Conservation (phyloP, 1,140 invertebrate species). For the Trichonephila clavipes region DNA sequence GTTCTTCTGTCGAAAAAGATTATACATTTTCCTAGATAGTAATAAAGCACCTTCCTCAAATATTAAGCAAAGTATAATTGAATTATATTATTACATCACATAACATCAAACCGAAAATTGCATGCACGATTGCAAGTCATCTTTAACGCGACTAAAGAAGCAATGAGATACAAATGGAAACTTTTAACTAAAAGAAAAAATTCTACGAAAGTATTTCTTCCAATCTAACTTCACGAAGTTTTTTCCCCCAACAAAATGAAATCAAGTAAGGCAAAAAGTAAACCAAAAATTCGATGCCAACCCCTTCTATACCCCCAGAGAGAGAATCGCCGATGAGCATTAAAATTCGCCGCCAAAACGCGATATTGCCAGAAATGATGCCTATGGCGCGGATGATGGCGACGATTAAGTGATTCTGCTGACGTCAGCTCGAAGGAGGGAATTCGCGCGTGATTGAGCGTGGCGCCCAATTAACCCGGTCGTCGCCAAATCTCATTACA, state of each 20-base stretch:
- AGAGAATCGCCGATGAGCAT: background rate
- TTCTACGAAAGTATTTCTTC: too few species aligned
- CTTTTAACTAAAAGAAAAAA: too few species aligned
- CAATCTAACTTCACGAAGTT: background rate
- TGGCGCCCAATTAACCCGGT: conserved; percentile 70
- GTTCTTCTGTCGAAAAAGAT: too few species aligned
- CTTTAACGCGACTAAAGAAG: too few species aligned
- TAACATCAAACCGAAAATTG: too few species aligned
- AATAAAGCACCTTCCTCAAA: too few species aligned
- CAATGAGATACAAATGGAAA: too few species aligned
- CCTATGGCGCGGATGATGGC: conserved; percentile 52
- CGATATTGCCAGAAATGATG: background rate
- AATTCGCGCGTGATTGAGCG: conserved; percentile 59
- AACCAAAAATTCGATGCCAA: background rate
- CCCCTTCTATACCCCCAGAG: background rate
- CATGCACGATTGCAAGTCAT: too few species aligned
- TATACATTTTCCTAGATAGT: too few species aligned
- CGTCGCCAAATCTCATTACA: conserved; percentile 74
- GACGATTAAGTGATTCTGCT: conserved; percentile 47
- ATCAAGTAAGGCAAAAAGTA: background rate
- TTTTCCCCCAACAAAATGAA: background rate
- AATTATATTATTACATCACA: too few species aligned
- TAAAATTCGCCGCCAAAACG: background rate
- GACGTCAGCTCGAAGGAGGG: conserved; percentile 45
- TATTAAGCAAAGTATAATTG: too few species aligned